phyloP scores from a whole-genome alignment of 2,113 vertebrate genomes.

The Neomonachus schauinslandi region DNA sequence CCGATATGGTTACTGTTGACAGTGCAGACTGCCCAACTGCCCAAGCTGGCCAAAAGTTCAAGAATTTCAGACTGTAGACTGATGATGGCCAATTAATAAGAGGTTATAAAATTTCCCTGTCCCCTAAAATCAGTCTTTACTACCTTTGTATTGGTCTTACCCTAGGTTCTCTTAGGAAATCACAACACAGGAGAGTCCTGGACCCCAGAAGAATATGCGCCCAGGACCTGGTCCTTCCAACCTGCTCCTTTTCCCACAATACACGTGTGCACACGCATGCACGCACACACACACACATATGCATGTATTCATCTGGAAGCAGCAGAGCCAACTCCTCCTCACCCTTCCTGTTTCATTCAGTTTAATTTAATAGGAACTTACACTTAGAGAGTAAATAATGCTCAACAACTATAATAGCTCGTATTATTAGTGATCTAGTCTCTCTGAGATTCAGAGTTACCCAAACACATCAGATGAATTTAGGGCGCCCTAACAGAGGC shows the following conservation, averaged over 20 bases:
- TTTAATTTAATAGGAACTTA: conserved; percentile 19
- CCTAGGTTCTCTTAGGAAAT: neutral
- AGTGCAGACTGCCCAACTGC: neutral
- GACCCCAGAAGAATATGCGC: neutral
- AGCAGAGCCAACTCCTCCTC: neutral
- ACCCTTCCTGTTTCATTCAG: neutral
- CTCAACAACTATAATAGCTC: neutral
- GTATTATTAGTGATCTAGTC: neutral
- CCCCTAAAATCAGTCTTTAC: neutral
- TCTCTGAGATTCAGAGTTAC: conserved; percentile 14
- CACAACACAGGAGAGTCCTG: neutral
- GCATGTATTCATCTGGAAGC: neutral
- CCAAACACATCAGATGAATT: neutral
- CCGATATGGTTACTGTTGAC: neutral
- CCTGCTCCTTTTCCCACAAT: neutral
- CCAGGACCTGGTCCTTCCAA: neutral
- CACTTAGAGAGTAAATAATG: neutral
- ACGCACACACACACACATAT: too few relatives aligned
- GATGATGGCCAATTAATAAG: neutral
- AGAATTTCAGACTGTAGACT: neutral
- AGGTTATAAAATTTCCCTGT: neutral
- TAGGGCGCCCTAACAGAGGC: neutral
- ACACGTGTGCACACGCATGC: neutral
- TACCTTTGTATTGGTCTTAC: neutral
- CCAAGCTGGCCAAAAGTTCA: neutral